Evolutionary conservation across 2,797 vertebrate genomes (phyloP), one percentile per base, ranked within the genome.

Genomic region (Gadopsis marmoratus): DNA sequence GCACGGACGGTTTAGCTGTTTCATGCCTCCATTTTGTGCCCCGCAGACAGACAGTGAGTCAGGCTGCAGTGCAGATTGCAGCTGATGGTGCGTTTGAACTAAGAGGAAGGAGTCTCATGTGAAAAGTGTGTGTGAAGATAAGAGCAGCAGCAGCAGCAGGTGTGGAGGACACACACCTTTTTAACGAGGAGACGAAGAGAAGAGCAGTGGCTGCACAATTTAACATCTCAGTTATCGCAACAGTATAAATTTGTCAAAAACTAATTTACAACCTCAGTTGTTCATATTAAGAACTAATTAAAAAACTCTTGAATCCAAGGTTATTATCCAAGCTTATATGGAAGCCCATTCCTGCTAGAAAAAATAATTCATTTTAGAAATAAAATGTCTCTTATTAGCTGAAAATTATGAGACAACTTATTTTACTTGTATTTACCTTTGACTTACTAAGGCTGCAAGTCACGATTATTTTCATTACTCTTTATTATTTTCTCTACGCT

Each of bases 11-110:
- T 58, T 69, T 1, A 26, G 37, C 45, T 2, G 47, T 61, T 73
- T 81, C 77, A 75, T 85, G 84, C 76, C 65, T 86, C 67, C 73
- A 56, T 67, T 35, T 84, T 74, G 86, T 81, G 89, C 87, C 79
- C 37, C 51, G 74, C 51, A 76, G 74, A 74, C 81, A 82, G 61
- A 79, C 60, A 43, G 85, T 83, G 79, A 86, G 85, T 87, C 79
- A 87, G 81, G 73, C 73, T 76, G 81, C 68, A 74, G 70, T 33
- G 82, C 7, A 48, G 70, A 60, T 37, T 33, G 82, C 7, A 48
- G 70, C 63, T 37, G 66, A 64, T 0, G 19, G 83, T 89, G 86
- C 85, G 47, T 78, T 31, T 65, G 50, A 71, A 65, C 21, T 14
- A 47, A 79, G 72, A 78, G 55, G 23, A 76, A 59, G 81, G 29